Evolutionary conservation across 1,140 invertebrate species (phyloP), one percentile per base, ranked within the genome.

Genomic region (Reticulitermes speratus): DNA sequence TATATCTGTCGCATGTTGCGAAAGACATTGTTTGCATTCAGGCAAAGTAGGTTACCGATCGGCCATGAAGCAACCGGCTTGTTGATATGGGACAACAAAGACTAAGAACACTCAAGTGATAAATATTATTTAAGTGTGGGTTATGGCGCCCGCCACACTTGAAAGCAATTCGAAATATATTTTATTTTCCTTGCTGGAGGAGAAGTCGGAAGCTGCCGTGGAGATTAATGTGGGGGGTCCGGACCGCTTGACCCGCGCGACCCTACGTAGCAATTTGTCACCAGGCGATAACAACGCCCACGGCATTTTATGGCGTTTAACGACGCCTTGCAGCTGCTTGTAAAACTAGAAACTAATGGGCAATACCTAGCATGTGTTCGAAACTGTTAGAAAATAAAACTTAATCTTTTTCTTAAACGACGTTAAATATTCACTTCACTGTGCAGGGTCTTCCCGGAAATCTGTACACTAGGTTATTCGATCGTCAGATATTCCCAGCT

Each of bases 81-180:
- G 52, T 55, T 55, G 52, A 55, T 55, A 12, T 55, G 7, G 9
- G 19, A 75, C 8, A 59, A 75, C 25, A 75, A n/a, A n/a, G n/a
- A 75, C 2, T n/a, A 75, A 9, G n/a, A 25, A 75, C 65, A 30
- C n/a, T 2, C n/a, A 8, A 25, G 65, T 25, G 14, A 75, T 75
- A 75, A 75, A 30, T 75, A 75, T 75, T 2, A n/a, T 75, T 75
- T 75, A 75, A 75, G 65, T 75, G 65, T 25, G n/a, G 65, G n/a
- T 75, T 30, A 75, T 75, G 65, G 65, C 65, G 25, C n/a, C n/a
- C 65, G n/a, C 25, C n/a, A 75, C 65, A 75, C 65, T 75, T 75
- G 65, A 75, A 30, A 75, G 65, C 65, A 75, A 75, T 75, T 75
- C n/a, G 65, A 75, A 75, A 75, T n/a, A 75, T 75, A 65, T 65